Evolutionary conservation across 2,113 vertebrate species (phyloP), one percentile per base, ranked within the genome.

Genomic region (Globicephala melas): DNA sequence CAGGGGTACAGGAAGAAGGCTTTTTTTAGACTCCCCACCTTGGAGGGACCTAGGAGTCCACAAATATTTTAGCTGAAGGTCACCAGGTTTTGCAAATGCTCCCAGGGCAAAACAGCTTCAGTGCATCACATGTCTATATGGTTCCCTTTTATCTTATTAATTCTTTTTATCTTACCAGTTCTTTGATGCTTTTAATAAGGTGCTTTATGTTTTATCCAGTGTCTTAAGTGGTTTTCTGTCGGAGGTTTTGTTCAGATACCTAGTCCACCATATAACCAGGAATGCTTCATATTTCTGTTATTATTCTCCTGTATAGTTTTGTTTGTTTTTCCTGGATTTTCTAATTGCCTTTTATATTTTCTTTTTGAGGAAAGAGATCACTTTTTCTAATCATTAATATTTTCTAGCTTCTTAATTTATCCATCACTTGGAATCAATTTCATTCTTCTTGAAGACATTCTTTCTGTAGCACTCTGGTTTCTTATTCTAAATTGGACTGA

Each of bases 281-380:
- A 86, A 87, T 93, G 41, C 44, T 83, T 96, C 13, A 62, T 80
- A 50, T 88, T 94, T 93, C 71, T 80, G 28, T 84, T 63, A 73
- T 90, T 85, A 36, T 92, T 96, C 94, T 92, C 80, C 89, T 81
- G 25, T 70, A 31, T 55, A 95, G 68, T 81, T 74, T 97, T 92
- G 36, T 62, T 94, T 62, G 12, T 65, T 88, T 86, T 82, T 82
- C 20, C 20, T 60, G 36, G 76, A 86, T 33, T 41, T 94, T 77
- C 62, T 26, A 70, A 63, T 60, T 88, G 81, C 10, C 9, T 68
- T 96, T 95, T 88, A 18, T 85, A 86, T 94, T 92, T 96, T 76
- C 3, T 81, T 86, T 97, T 90, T 90, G 47, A 94, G 55, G 23
- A 79, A 89, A 91, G 36, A 53, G 12, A 50, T 38, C 12, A 58